These are phyloP conservation scores for Nomada fabriciana DNA, from an alignment of 2,888 invertebrate species.

Conservation along the genomic window DNA sequence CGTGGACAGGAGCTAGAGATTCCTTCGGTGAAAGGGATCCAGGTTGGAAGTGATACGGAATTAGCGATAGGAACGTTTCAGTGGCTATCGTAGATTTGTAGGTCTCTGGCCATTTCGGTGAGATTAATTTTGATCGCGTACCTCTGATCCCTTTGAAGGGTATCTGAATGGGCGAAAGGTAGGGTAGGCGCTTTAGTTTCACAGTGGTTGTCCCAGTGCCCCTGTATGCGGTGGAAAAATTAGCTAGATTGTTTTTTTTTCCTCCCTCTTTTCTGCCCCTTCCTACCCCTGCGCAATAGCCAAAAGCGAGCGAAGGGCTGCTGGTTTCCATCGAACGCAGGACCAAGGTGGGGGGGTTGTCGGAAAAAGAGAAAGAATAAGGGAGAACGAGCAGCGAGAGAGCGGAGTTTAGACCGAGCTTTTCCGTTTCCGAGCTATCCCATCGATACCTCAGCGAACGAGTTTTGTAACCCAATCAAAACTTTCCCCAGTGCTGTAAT, in stretches of 20 bases:
- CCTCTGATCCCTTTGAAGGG: slow-evolving; percentile 71
- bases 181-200: slow-evolving; percentile 65
- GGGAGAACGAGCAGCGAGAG: not conserved
- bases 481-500: slow-evolving; percentile 65
- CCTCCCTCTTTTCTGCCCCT: not conserved
- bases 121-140: slow-evolving; percentile 61
- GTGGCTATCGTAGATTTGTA: slow-evolving; percentile 37
- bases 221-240: slow-evolving; percentile 75
- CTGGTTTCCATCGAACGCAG: slow-evolving; percentile 61
- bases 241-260: slow-evolving; percentile 74
- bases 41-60: slow-evolving; percentile 18
- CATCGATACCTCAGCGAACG: slow-evolving; percentile 69
- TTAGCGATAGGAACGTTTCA: slow-evolving; percentile 23
- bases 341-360: slow-evolving; percentile 56
- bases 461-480: slow-evolving; percentile 72
- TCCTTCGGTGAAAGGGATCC: slow-evolving; percentile 26
- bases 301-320: slow-evolving; percentile 58
- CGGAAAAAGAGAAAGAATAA: slow-evolving; percentile 11
- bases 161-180: slow-evolving; percentile 62
- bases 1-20: slow-evolving; percentile 12
- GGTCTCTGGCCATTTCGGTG: slow-evolving; percentile 51
- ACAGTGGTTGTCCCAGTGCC: slow-evolving; percentile 75
- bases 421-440: slow-evolving; percentile 70
- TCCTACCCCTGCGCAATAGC: slow-evolving; percentile 11
- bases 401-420: slow-evolving; percentile 67